Conservation (phyloP, 37 sponge, comb jelly and placozoan genomes). For the Beroe forskalii region DNA sequence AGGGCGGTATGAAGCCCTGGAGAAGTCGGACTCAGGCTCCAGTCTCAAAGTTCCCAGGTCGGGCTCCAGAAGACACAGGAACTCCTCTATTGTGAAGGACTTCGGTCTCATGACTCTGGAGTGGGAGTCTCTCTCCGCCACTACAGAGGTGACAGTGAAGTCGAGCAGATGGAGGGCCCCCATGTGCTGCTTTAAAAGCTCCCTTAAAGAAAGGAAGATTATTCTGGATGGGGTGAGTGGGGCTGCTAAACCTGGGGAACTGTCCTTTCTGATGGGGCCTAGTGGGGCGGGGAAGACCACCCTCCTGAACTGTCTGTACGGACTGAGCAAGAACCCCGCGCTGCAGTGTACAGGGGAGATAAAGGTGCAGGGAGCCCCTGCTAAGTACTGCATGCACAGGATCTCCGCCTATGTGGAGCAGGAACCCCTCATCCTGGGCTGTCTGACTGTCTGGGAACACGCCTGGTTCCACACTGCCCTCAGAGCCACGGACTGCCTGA, state of each 20-base stretch:
- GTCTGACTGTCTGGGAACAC: constrained; percentile 64
- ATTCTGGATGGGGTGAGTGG: constrained; percentile 33
- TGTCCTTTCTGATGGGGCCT: constrained; percentile 64
- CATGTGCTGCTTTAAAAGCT: constrained; percentile 19
- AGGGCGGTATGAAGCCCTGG: not conserved
- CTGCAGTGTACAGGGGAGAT: constrained; percentile 50
- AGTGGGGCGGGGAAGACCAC: constrained; percentile 54
- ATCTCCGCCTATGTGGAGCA: constrained; percentile 51
- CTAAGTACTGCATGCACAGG: constrained; percentile 27
- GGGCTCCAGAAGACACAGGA: not conserved
- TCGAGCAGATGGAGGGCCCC: not conserved
- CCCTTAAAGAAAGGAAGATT: constrained; percentile 13
- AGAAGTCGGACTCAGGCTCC: constrained; percentile 30
- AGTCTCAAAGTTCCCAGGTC: not conserved
- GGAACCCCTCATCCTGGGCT: not conserved
- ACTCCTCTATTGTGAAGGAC: constrained; percentile 30
- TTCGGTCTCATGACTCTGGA: constrained; percentile 50
- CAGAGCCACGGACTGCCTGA: constrained; percentile 38
- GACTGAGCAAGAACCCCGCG: constrained; percentile 27
- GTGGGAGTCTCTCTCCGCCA: constrained; percentile 20
- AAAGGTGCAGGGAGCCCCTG: constrained; percentile 54
- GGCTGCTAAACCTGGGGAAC: constrained; percentile 30
- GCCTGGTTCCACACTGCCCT: constrained; percentile 27
- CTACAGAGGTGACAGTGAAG: not conserved
- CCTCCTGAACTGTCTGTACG: constrained; percentile 48